Conservation (phyloP, 2,113 vertebrate genomes). For the Rana temporaria region DNA sequence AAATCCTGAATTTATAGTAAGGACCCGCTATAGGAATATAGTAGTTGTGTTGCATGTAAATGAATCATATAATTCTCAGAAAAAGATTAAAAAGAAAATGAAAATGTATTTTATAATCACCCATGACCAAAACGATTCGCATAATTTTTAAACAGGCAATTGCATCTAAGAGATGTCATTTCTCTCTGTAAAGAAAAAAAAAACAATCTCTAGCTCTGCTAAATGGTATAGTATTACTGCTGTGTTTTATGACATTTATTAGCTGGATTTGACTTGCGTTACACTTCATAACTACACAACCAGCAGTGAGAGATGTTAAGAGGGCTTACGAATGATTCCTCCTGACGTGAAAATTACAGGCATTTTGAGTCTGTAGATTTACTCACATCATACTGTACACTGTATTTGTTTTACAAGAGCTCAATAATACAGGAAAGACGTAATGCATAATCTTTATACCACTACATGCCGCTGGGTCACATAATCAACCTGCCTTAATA, state of each 20-base stretch:
- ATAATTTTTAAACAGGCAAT: slow-evolving; percentile 8
- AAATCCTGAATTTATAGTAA: too few species aligned
- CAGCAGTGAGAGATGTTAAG: slow-evolving; percentile 50
- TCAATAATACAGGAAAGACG: slow-evolving; percentile 24
- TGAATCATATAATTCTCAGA: too few species aligned
- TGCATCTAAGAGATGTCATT: neutral
- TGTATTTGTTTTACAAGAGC: slow-evolving; percentile 30
- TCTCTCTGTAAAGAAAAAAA: neutral
- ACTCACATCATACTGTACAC: slow-evolving; percentile 12
- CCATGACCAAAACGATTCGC: neutral
- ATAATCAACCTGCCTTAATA: too few species aligned
- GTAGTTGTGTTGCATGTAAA: too few species aligned
- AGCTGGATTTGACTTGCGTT: slow-evolving; percentile 46
- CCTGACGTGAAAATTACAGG: slow-evolving; percentile 56
- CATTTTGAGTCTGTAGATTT: slow-evolving; percentile 24
- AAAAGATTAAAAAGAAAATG: too few species aligned
- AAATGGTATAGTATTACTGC: slow-evolving; percentile 24
- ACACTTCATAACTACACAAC: slow-evolving; percentile 39
- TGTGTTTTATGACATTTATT: slow-evolving; percentile 41
- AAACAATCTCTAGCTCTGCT: slow-evolving; percentile 3
- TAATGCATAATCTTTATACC: neutral
- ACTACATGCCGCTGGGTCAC: neutral
- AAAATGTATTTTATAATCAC: too few species aligned
- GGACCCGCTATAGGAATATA: too few species aligned
- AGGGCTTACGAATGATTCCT: slow-evolving; percentile 48